Evolutionary conservation across 2,113 vertebrate species (phyloP), one percentile per base, ranked within the genome.

Genomic region (Stictonetta naevosa): DNA sequence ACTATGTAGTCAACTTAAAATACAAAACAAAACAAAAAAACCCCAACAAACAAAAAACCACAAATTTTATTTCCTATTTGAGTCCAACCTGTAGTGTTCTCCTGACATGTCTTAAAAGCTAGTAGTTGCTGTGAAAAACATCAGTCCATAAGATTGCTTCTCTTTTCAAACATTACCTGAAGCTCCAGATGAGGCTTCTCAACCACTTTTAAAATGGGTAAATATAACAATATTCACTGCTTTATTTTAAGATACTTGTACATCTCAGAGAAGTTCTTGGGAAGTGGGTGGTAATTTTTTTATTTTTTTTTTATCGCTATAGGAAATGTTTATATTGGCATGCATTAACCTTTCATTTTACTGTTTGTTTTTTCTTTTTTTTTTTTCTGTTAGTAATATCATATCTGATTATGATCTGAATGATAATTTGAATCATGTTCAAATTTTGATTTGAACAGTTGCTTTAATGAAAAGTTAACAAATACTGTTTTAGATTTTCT

Each of bases 401-500:
- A 8, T 33, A 28, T 46, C 11, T 67, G 48, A 22, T 23, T 48
- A 48, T 48, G 46, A 48, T 48, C 20, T 48, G 20, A 48, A 48
- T 21, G 20, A 46, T 46, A 48, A 48, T 48, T 48, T 48, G 46
- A 48, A 48, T 48, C 46, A 48, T 48, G 20, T 23, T 23, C 48
- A 50, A 50, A 38, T 67, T 95, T 92, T 81, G 25, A 52, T 22
- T 56, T 72, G 20, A 86, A 81, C 12, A 3, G 0, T 31, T 64
- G 15, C 8, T 82, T 56, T 76, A 58, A 58, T 55, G 28, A 76
- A 64, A 91, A 80, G 26, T 34, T 94, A 55, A 77, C 12, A 92
- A 86, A 67, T 53, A 7, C 21, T n/a, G 8, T 44, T 68, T 58
- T 62, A 7, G 3, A 48, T 92, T 91, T 76, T 42, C 75, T 64